Evolutionary conservation across 2,888 invertebrate genomes (phyloP), one percentile per base, ranked within the genome.

Genomic region (Stenodema calcarata): DNA sequence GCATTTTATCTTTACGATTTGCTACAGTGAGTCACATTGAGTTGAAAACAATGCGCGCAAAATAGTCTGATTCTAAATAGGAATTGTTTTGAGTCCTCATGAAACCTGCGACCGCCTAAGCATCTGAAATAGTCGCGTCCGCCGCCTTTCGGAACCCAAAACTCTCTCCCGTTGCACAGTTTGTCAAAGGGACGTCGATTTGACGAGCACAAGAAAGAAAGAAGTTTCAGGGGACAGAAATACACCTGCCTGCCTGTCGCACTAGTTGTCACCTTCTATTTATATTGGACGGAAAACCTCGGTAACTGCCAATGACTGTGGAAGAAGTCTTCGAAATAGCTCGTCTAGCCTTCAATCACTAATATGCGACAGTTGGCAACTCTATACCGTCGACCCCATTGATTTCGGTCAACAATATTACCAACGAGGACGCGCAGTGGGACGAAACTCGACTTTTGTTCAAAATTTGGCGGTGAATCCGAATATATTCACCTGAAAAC

Each of bases 191-290:
- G 69, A 62, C 42, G 62, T 82, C 82, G 82, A 82, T 82, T 82
- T 82, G 82, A 82, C 82, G 69, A 82, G 82, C 42, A 23, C 7
- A 69, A 81, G 30, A 50, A 50, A 80, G 54, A 50, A 80, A 80
- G 80, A 50, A 23, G 80, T 30, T 80, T 50, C 30, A 82, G 35
- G 62, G 41, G 82, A 82, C 82, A 62, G 82, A 69, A 82, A 82
- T 82, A 82, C 82, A 82, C 82, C 82, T 82, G 82, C 81, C 81
- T 62, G 76, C 78, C 78, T 78, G 78, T 78, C 78, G 78, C 78
- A 78, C 14, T 14, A 62, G 82, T 82, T 82, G 82, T 82, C 82
- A 82, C 82, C 82, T 62, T 82, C 54, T 82, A 82, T 82, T 82
- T 82, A 82, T 82, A 82, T 69, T 62, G 82, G 82, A 82, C 82